Percentiles rank a stretch among this genome's conserved stretches.
These are phyloP conservation scores for Harpagifer antarcticus DNA, from an alignment of 2,797 vertebrate genomes.

Conservation along the genomic window DNA sequence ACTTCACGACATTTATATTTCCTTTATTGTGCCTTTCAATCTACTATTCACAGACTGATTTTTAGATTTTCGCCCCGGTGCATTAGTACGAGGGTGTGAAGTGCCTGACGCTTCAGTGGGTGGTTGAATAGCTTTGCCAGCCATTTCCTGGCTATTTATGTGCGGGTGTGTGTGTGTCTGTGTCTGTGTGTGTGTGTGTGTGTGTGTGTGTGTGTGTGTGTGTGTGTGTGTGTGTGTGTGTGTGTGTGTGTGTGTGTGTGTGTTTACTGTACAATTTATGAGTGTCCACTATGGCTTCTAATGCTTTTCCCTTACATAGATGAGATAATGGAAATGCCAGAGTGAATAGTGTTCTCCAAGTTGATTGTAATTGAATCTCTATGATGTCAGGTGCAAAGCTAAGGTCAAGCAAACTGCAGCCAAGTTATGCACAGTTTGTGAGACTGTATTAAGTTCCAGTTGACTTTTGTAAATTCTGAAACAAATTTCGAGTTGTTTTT, in stretches of 20 bases:
- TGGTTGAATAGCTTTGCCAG: constrained; percentile 58
- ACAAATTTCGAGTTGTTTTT: background rate
- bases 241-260: constrained; percentile 24
- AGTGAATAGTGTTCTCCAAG: constrained; percentile 62
- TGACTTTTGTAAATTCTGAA: constrained; percentile 37
- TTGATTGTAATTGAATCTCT: constrained; percentile 69
- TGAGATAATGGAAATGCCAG: constrained; percentile 79
- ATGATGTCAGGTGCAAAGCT: constrained; percentile 58
- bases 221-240: constrained; percentile 70
- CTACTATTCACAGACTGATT: constrained; percentile 21
- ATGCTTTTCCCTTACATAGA: constrained; percentile 61
- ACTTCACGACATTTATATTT: constrained; percentile 41
- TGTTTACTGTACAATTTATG: constrained; percentile 64
- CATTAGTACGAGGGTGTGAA: constrained; percentile 58
- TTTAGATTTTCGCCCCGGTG: constrained; percentile 4
- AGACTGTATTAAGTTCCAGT: constrained; percentile 25
- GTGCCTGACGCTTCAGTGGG: constrained; percentile 40
- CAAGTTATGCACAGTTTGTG: constrained; percentile 23
- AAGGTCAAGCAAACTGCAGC: constrained; percentile 47
- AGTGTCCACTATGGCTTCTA: constrained; percentile 58
- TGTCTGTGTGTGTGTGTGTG: constrained; percentile 60
- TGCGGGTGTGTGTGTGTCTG: constrained; percentile 62
- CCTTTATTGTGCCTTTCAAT: constrained; percentile 36
- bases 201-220: constrained; percentile 55
- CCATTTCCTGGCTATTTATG: constrained; percentile 65